A percentile compares a stretch with the other conserved stretches of the same genome.
phyloP scores from a whole-genome alignment of 2,888 invertebrate genomes.

The Melanostoma scalare region DNA sequence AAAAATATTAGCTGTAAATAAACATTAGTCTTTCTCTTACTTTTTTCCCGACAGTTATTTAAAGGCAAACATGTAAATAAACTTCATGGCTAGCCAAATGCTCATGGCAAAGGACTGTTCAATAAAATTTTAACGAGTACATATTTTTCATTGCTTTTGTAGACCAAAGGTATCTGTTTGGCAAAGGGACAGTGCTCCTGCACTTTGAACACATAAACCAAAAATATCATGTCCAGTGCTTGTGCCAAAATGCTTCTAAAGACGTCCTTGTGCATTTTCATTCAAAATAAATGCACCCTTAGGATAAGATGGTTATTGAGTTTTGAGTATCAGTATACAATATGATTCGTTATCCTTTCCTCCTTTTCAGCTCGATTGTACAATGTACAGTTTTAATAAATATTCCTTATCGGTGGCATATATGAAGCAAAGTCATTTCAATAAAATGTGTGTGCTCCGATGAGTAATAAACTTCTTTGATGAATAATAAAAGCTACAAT shows the following conservation, averaged over 20 bases:
- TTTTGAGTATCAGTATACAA: constrained; percentile 4
- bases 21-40: not conserved
- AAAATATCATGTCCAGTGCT: constrained; percentile 62
- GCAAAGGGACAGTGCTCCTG: constrained; percentile 53
- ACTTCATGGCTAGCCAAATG: constrained; percentile 28
- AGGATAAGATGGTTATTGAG: constrained; percentile 32
- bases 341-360: constrained; percentile 4
- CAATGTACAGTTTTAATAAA: constrained; percentile 17
- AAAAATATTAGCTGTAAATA: no score
- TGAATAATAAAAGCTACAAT: constrained; percentile 35
- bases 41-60: constrained; percentile 17
- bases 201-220: constrained; percentile 47
- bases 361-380: not conserved
- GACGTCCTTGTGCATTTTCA: constrained; percentile 28
- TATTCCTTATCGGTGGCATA: constrained; percentile 18
- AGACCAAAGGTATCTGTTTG: constrained; percentile 41
- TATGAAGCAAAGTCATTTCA: not conserved
- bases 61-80: not conserved
- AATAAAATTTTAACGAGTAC: constrained; percentile 46
- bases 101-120: constrained; percentile 14
- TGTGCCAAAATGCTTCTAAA: constrained; percentile 49
- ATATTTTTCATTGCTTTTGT: constrained; percentile 24
- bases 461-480: constrained; percentile 9
- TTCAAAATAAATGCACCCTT: constrained; percentile 33
- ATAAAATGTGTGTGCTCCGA: not conserved